Evolutionary conservation across 2,888 invertebrate species (phyloP), one percentile per base, ranked within the genome.

Genomic region (Elysia crispata): DNA sequence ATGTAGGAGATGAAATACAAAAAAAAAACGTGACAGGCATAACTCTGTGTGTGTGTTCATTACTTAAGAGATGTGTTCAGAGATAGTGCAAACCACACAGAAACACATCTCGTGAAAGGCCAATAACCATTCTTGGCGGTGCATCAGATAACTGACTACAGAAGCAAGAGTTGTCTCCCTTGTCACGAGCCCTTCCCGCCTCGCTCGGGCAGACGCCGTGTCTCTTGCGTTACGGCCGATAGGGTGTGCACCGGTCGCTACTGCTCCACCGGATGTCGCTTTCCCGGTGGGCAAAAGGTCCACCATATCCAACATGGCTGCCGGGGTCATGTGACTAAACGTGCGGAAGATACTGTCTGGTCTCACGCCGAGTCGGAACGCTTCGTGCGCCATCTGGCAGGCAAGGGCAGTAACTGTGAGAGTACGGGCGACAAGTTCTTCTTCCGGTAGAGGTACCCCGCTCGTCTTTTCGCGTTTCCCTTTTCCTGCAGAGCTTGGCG

Each of bases 341-440:
- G 86, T 83, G 15, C 86, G 82, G 81, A 89, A 87, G 31, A 89
- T 76, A 33, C 84, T 85, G 73, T 86, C 85, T 28, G 88, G 88
- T 23, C 86, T 54, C 8, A 87, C 80, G 15, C 88, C 88, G 15
- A 88, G 84, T 49, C 86, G 84, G 1, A 85, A 81, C 0, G 88
- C 86, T 74, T 89, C 89, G 30, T 85, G 82, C 0, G 87, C 85
- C n/a, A 89, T 81, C 84, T 89, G 88, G 64, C 87, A 86, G 1
- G 89, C 89, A 73, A 88, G 82, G 41, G 87, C 85, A 18, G 88
- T 79, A 33, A 89, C 84, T 0, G 88, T 86, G 31, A 88, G 80
- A 11, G 89, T 86, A 18, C 87, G 77, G 50, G 86, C 85, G 3
- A 41, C 41, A 23, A 86, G 82, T 75, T 88, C 87, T 13, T 82